Conservation (phyloP, 2,888 invertebrate species). For the Philopedon plagiatum region DNA sequence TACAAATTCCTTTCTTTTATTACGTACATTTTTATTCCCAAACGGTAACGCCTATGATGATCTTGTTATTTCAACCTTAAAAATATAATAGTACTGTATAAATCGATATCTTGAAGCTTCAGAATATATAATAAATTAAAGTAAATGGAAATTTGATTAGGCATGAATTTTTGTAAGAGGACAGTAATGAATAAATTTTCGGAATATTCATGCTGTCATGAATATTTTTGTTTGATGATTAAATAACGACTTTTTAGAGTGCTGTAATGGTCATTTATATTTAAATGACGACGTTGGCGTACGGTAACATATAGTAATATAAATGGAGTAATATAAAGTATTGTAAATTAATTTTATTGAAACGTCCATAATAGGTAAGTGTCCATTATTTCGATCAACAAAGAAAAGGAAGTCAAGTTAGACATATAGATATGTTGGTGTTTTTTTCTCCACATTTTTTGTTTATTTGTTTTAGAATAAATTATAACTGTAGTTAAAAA, state of each 20-base stretch:
- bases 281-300: constrained; percentile 25
- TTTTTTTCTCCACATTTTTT: not conserved
- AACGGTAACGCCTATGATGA: not conserved
- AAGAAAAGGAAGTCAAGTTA: not conserved
- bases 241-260: constrained; percentile 23
- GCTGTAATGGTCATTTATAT: constrained; percentile 15
- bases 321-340: constrained; percentile 11
- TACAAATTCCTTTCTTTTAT: too few relatives aligned
- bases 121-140: constrained; percentile 18
- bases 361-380: not conserved
- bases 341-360: not conserved
- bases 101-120: constrained; percentile 11
- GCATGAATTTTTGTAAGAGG: constrained; percentile 34
- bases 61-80: constrained; percentile 3
- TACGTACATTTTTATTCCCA: not conserved
- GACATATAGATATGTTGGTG: not conserved
- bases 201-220: constrained; percentile 23
- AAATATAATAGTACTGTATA: not conserved
- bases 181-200: constrained; percentile 23
- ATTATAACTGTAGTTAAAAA: not conserved
- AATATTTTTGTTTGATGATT: constrained; percentile 29
- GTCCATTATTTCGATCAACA: constrained; percentile 3
- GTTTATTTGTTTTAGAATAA: too few relatives aligned
- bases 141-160: constrained; percentile 30
- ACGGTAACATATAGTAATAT: constrained; percentile 6